Conservation (phyloP, 2,888 invertebrate genomes). For the Trichogramma evanescens region DNA sequence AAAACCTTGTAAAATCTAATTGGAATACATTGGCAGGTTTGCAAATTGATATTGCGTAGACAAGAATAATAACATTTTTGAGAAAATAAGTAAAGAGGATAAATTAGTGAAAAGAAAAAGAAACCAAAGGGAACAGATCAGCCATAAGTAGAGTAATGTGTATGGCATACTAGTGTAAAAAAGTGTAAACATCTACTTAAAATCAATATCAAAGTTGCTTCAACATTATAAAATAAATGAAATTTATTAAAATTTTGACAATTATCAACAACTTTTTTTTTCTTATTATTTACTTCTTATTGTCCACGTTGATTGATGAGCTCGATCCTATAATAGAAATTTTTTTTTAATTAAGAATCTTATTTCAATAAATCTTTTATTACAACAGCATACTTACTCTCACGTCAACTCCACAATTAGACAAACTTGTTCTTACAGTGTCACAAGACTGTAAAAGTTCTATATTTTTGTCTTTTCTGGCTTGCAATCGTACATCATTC, state of each 20-base stretch:
- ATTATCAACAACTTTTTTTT: slow-evolving; percentile 21
- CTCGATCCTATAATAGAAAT: neutral
- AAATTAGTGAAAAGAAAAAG: slow-evolving; percentile 56
- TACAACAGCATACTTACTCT: slow-evolving; percentile 48
- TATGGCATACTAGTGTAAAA: too few relatives aligned
- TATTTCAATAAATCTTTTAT: neutral
- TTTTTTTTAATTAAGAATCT: neutral
- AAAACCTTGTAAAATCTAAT: slow-evolving; percentile 89
- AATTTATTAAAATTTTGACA: slow-evolving; percentile 10
- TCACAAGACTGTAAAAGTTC: slow-evolving; percentile 62
- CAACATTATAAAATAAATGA: slow-evolving; percentile 6
- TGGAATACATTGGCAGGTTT: slow-evolving; percentile 89
- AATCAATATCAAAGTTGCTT: too few relatives aligned
- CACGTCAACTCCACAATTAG: slow-evolving; percentile 58
- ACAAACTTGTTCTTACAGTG: slow-evolving; percentile 57
- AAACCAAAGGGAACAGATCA: slow-evolving; percentile 35
- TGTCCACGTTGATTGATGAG: slow-evolving; percentile 17
- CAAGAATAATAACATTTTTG: slow-evolving; percentile 84
- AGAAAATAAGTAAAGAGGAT: slow-evolving; percentile 67
- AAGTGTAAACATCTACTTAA: too few relatives aligned
- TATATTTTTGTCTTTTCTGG: slow-evolving; percentile 51
- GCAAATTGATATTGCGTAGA: slow-evolving; percentile 75
- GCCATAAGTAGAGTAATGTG: slow-evolving; percentile 18
- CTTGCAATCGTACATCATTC: slow-evolving; percentile 55
- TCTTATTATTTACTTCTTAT: slow-evolving; percentile 11